Evolutionary conservation across 2,888 invertebrate species (phyloP), one percentile per base, ranked within the genome.

Genomic region (Strigamia transsilvanica): DNA sequence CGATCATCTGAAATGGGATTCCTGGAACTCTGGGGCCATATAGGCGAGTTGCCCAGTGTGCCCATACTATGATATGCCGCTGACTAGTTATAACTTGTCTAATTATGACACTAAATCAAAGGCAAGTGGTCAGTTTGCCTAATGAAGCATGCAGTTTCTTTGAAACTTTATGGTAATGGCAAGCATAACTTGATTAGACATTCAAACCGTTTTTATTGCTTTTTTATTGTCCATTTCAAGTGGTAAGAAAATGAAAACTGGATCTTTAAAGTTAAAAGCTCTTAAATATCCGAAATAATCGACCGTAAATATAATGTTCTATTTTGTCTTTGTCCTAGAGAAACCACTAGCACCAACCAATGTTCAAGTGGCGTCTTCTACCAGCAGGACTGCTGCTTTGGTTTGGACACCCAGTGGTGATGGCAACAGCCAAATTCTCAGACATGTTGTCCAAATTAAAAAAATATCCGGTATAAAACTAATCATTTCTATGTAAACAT

Each of bases 341-440:
- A 87, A 87, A 0, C 90, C 90, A 1, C 89, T 89, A 80, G 86
- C 88, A 0, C 89, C 90, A 12, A 85, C 85, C 2, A 86, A 87
- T 82, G 84, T 89, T n/a, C 87, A 87, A 18, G 85, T 89, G 13
- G 85, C 87, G 46, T 88, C 88, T 82, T 85, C 86, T 3, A 86
- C 87, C 9, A 89, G 89, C 83, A 86, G 89, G 0, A 87, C 86
- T 85, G 86, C 88, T 23, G 86, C 86, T 12, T 84, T 90, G 5
- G 84, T 87, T 10, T 90, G 90, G 90, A 84, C 86, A 21, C 85
- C 85, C n/a, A 88, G 88, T 2, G 88, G 87, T 83, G 86, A 89
- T 82, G 88, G 89, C 79, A 87, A 87, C 81, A 85, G 87, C n/a
- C 85, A 86, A 82, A 87, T 88, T 79, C 12, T 32, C n/a, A 32